Evolutionary conservation across 2,888 invertebrate genomes (phyloP).

Genomic region (Galeruca laticollis): DNA sequence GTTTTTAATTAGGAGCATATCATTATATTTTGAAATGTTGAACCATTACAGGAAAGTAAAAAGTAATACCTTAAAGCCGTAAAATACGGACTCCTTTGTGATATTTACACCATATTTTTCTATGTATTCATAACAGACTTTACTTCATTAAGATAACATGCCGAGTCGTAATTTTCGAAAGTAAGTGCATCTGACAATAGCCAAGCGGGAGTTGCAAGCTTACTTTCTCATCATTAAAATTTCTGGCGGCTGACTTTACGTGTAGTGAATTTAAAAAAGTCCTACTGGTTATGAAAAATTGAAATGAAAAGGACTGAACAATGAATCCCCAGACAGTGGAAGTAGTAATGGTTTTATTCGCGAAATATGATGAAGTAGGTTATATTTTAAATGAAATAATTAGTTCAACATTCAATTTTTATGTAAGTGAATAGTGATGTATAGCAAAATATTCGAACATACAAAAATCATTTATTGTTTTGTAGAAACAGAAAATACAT

Average conservation of each 20-base stretch:
- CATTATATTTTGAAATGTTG: background rate
- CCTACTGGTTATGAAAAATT: background rate
- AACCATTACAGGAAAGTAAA: background rate
- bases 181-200: constrained; percentile 8
- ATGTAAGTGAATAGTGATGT: too few species aligned
- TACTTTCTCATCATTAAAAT: constrained; percentile 13
- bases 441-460: too few species aligned
- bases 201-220: background rate
- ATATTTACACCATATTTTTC: background rate
- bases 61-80: too few species aligned
- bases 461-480: too few species aligned
- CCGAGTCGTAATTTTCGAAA: constrained; percentile 1
- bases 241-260: background rate
- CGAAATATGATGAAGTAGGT: too few species aligned
- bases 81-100: background rate
- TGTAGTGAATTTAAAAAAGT: background rate
- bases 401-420: too few species aligned
- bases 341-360: background rate
- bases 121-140: background rate
- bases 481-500: too few species aligned
- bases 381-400: too few species aligned
- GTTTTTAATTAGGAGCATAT: background rate
- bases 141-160: constrained; percentile 2
- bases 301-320: background rate
- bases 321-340: background rate